Evolutionary conservation across 1,140 invertebrate species (phyloP), one percentile per base, ranked within the genome.

Genomic region (Eurosta solidaginis): DNA sequence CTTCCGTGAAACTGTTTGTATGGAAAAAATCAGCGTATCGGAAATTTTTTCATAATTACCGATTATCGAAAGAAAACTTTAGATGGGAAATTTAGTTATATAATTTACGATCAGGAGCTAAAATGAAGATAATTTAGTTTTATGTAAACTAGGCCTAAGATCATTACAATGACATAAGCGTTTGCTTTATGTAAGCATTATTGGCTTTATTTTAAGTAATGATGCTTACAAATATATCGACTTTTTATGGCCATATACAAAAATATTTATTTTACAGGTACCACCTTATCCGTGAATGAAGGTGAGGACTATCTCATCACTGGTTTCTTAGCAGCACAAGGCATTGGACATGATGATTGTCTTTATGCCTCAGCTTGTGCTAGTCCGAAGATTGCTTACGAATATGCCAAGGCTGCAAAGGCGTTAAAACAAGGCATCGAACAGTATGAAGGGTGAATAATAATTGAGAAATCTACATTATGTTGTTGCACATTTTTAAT

Each of bases 361-460:
- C 88, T 96, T 1, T 92, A 94, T 84, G 90, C 92, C 27, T 90
- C 94, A 3, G 92, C 94, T 74, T 96, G 94, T 81, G 91, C 93
- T 80, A 91, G 92, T 78, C 94, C 94, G 0, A 86, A 90, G 42
- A 91, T 93, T 49, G 93, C 94, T 9, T 91, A 90, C 50, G 89
- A 94, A 76, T 96, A 96, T 84, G 89, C 92, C 6, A 91, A 91
- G 14, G 94, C 94, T 3, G 93, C 92, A 17, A 93, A 94, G 80
- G 91, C 95, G 78, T 85, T 95, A 1, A 82, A 94, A 50, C 92
- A 94, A 81, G 91, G 92, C 42, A 90, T 92, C 5, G 92, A 93
- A 84, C 89, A 94, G 63, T 88, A 94, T 36, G 89, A 93, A 79
- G 91, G 91, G 93, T 94, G 88, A 87, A 89, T 85, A 49, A 29